Evolutionary conservation across 23 tunicate species (phyloP), one percentile per base, ranked within the genome.

Genomic region (Botrylloides violaceus): DNA sequence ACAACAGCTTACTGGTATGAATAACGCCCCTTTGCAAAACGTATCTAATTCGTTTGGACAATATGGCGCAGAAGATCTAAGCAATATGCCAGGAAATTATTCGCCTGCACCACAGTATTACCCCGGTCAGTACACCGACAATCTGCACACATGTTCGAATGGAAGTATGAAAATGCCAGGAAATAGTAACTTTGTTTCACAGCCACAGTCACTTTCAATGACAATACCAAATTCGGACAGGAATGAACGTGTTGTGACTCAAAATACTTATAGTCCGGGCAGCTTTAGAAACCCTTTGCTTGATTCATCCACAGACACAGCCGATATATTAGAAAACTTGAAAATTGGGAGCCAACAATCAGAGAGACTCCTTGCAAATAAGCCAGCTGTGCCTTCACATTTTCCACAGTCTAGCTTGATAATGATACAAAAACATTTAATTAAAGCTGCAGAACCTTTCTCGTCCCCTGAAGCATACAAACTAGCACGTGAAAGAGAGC

Each of bases 381-480:
- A 6, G 25, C 74, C 64, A 19, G 27, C 0, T 35, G 28, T 32
- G 1, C 56, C 58, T 39, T 19, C 74, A 0, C 26, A 1, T 35
- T 3, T 63, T 63, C 33, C 70, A 28, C 32, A 63, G 3, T 35
- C 74, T 0, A 0, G 29, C 37, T 68, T 68, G 47, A 43, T 43
- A 9, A 68, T 68, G 38, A n/a, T 68, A 39, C 36, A 35, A 43
- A 39, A 37, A 1, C 53, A 83, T 32, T 36, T 83, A 5, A 33
- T 37, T 20, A 48, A 60, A 47, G 90, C 90, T 6, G 82, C 82
- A 1, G 82, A 65, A 19, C 82, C 90, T 38, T 83, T 83, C 28
- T 39, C 77, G 55, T 70, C 90, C 32, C 63, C 74, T 31, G 90
- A 77, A 66, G 48, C 64, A 18, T 62, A 76, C 48, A 70, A 71